These are phyloP conservation scores for Drosophila macrothrix DNA, from an alignment of 2,888 invertebrate species.

Conservation along the genomic window DNA sequence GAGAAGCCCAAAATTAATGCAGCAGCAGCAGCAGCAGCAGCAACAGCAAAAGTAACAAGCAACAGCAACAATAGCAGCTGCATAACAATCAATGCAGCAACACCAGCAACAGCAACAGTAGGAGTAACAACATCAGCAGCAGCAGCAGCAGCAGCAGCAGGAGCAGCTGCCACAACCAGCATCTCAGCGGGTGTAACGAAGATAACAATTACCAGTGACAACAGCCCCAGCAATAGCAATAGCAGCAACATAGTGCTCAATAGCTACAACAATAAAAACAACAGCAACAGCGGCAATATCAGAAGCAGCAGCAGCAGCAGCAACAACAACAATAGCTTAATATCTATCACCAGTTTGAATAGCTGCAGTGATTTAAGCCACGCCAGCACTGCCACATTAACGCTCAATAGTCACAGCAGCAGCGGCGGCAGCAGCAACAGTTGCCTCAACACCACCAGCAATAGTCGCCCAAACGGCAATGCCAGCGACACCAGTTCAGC, in stretches of 20 bases:
- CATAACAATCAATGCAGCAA: conserved; percentile 62
- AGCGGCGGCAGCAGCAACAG: conserved; percentile 41
- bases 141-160: conserved; percentile 34
- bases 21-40: conserved; percentile 7
- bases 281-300: conserved; percentile 16
- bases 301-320: conserved; percentile 8
- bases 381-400: conserved; percentile 62
- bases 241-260: conserved; percentile 27
- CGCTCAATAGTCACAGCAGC: conserved; percentile 45
- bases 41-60: conserved; percentile 50
- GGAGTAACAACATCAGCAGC: conserved; percentile 15
- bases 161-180: conserved; percentile 39
- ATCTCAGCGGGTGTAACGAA: conserved; percentile 64
- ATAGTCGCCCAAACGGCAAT: conserved; percentile 54
- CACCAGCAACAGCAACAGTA: conserved; percentile 8
- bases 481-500: conserved; percentile 83
- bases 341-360: conserved; percentile 74
- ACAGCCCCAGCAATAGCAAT: conserved; percentile 19
- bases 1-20: conserved; percentile 68
- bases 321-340: conserved; percentile 56
- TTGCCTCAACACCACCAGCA: conserved; percentile 42
- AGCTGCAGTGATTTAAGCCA: conserved; percentile 65
- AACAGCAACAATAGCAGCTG: conserved; percentile 44
- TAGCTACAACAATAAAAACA: conserved; percentile 1
- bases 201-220: conserved; percentile 70